These are phyloP conservation scores for Galerucella pusilla DNA, from an alignment of 2,888 invertebrate genomes.

Conservation along the genomic window DNA sequence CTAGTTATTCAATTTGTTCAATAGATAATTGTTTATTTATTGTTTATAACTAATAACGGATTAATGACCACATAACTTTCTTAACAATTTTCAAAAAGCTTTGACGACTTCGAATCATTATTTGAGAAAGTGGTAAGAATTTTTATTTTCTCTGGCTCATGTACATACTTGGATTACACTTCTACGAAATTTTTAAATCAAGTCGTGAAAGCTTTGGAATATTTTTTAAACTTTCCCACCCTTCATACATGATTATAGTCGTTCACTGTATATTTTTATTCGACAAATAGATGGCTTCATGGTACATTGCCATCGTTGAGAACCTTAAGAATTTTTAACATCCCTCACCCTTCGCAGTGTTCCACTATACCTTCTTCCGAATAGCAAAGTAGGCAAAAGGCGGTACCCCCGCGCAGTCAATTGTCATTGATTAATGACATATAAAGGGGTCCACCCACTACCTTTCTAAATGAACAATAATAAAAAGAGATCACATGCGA, in stretches of 20 bases:
- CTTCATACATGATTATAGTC: background rate
- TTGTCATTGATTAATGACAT: conserved; percentile 45
- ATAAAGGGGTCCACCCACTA: conserved; percentile 44
- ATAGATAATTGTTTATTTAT: too few relatives aligned
- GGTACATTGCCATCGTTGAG: conserved; percentile 17
- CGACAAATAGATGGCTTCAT: conserved; percentile 19
- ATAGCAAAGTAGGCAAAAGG: conserved; percentile 38
- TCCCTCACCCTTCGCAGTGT: conserved; percentile 21
- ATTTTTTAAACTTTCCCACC: background rate
- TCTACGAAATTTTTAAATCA: background rate
- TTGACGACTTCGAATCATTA: too few relatives aligned
- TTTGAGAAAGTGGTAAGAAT: too few relatives aligned
- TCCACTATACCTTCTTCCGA: conserved; percentile 34
- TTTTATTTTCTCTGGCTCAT: too few relatives aligned
- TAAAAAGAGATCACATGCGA: conserved; percentile 48
- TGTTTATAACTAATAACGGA: too few relatives aligned
- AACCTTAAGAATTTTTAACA: conserved; percentile 13
- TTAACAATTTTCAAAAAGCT: too few relatives aligned
- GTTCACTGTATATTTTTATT: conserved; percentile 16
- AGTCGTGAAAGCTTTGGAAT: background rate
- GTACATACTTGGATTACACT: too few relatives aligned
- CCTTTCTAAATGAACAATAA: conserved; percentile 45
- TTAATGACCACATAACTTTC: too few relatives aligned
- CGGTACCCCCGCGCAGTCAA: conserved; percentile 35
- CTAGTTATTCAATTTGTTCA: too few relatives aligned